Evolutionary conservation across 2,888 invertebrate species (phyloP).

Genomic region (Unio pictorum): DNA sequence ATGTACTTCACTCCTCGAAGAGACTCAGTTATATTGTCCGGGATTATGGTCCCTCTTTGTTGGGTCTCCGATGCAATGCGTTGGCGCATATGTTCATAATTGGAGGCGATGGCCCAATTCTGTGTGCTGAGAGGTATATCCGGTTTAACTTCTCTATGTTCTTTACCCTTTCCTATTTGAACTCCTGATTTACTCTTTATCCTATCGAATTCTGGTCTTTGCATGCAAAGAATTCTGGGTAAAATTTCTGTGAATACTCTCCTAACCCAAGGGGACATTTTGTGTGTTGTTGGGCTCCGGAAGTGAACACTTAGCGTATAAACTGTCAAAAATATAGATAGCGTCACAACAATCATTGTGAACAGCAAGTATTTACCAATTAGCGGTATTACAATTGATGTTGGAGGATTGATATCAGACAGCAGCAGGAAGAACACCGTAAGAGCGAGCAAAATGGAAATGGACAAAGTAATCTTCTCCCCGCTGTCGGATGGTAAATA

Average conservation of each 20-base stretch:
- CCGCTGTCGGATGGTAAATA: constrained; percentile 98
- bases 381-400: constrained; percentile 95
- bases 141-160: constrained; percentile 47
- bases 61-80: constrained; percentile 10
- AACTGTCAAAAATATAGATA: constrained; percentile 94
- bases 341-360: constrained; percentile 97
- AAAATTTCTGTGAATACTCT: constrained; percentile 94
- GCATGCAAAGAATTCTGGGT: constrained; percentile 91
- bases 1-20: constrained; percentile 57
- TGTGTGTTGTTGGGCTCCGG: constrained; percentile 96
- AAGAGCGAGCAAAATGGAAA: constrained; percentile 97
- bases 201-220: constrained; percentile 77
- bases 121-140: not conserved
- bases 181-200: constrained; percentile 33
- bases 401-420: constrained; percentile 98
- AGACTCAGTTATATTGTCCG: constrained; percentile 56
- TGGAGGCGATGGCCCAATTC: not conserved
- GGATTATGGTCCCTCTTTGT: constrained; percentile 36
- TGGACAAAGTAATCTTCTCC: constrained; percentile 95
- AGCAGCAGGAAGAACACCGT: constrained; percentile 99
- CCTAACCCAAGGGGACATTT: constrained; percentile 97
- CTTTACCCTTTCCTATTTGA: constrained; percentile 60
- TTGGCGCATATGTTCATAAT: constrained; percentile 16
- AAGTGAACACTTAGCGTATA: constrained; percentile 97
- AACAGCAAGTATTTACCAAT: constrained; percentile 94